Evolutionary conservation across 2,888 invertebrate species (phyloP).

Genomic region (Drosophila formosana): DNA sequence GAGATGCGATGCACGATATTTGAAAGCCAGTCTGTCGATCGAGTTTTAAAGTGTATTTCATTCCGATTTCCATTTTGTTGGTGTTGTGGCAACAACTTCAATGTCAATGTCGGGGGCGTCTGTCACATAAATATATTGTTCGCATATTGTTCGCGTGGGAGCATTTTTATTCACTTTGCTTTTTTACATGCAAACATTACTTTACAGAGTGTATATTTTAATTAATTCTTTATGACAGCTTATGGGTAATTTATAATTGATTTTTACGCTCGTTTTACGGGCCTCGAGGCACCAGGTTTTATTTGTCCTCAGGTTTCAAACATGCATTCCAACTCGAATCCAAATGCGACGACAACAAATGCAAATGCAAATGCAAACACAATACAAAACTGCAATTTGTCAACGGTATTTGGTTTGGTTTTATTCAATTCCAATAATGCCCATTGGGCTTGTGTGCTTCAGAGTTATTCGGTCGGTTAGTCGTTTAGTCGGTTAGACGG

Average conservation of each 20-base stretch:
- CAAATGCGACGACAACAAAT: background rate
- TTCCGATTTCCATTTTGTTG: constrained; percentile 17
- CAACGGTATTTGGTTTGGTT: background rate
- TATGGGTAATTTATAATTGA: constrained; percentile 42
- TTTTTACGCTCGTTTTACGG: constrained; percentile 27
- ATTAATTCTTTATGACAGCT: constrained; percentile 42
- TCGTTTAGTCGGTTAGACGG: background rate
- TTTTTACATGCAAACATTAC: background rate
- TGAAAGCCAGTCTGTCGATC: background rate
- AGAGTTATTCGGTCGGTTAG: background rate
- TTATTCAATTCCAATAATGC: background rate
- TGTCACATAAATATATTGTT: constrained; percentile 5
- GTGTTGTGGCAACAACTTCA: constrained; percentile 44
- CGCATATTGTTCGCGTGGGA: constrained; percentile 44
- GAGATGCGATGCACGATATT: constrained; percentile 32
- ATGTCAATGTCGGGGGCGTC: constrained; percentile 73
- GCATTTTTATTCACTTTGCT: constrained; percentile 4
- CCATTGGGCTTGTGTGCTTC: background rate
- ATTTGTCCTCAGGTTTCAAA: background rate
- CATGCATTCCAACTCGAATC: background rate
- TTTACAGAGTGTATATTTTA: constrained; percentile 16
- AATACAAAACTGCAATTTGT: constrained; percentile 2
- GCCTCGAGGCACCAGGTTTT: constrained; percentile 2
- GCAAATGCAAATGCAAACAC: background rate
- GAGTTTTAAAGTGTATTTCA: background rate